Base-by-base conservation (phyloP, 2,113 vertebrate genomes). In the Notothenia rossii region DNA sequence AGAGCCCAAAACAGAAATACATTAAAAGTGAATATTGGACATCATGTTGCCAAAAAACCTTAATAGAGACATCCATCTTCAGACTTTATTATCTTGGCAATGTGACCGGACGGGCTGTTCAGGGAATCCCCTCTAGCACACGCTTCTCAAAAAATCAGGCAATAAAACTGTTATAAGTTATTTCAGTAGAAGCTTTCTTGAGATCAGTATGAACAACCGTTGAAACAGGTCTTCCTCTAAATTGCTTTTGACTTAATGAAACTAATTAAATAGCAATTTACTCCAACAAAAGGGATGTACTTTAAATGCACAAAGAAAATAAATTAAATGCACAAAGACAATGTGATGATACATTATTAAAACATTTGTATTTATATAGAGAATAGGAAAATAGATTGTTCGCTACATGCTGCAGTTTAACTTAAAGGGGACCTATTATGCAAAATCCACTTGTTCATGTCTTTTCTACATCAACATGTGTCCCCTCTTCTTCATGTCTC, bases 251-350 rank as follows among this genome's bases (percentile, higher is more conserved):
- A 59, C 25, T 36, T 33, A 49, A 20, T n/a, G 55, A 59, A 29
- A 15, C 33, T 71, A 71, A 10, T 72, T 59, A 10, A 33, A 43
- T 15, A 25, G 20, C 55, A 49, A 72, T 18, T 49, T 49, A 67
- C 10, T 29, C 22, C 2, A 48, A 22, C 6, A 72, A 60, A 59
- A 14, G 12, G 15, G 14, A 7, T 17, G 2, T 18, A 8, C 3
- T 62, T 62, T 43, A 60, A 60, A 5, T 51, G 4, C n/a, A 15
- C 7, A 22, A 18, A 15, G 11, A 13, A 7, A 40, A 20, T 0
- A 2, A n/a, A 72, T 12, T 8, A 33, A 22, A 72, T 49, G 43
- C 15, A 58, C 8, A 7, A 22, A 22, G 18, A 43, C 20, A 29
- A 25, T 18, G 1, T 10, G 17, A 55, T 55, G 33, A 40, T 1